Percentiles rank a stretch among this genome's conserved stretches.
These are phyloP conservation scores for Nyctibius bracteatus DNA, from an alignment of 2,113 vertebrate genomes.

Conservation along the genomic window DNA sequence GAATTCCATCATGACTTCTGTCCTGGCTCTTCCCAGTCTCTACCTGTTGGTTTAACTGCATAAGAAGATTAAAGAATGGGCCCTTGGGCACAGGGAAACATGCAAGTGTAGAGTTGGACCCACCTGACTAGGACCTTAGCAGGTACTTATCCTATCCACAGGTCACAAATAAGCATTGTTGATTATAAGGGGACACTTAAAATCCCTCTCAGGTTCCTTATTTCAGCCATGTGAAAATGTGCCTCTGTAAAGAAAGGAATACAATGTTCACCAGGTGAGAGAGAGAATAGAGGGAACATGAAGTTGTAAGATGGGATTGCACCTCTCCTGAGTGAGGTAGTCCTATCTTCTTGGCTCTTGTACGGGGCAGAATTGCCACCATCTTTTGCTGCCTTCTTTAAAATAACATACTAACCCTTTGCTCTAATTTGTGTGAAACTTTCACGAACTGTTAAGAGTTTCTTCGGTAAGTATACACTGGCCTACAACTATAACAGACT, in stretches of 20 bases:
- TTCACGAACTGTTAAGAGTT: not conserved
- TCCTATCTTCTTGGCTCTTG: not conserved
- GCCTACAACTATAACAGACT: not conserved
- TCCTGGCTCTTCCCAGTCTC: not conserved
- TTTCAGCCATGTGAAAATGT: not conserved
- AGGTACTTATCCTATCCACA: not conserved
- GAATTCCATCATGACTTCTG: not conserved
- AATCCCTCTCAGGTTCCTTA: not conserved
- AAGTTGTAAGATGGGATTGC: not conserved
- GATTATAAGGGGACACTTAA: not conserved
- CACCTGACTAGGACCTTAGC: not conserved
- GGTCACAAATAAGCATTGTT: not conserved
- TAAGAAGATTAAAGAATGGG: not conserved
- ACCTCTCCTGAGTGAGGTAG: not conserved
- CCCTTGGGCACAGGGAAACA: not conserved
- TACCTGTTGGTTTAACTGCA: not conserved
- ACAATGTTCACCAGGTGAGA: not conserved
- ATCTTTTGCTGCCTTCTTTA: not conserved
- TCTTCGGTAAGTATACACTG: not conserved
- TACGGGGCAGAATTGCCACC: not conserved
- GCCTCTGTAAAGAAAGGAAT: not conserved
- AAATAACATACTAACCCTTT: not conserved
- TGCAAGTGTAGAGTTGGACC: rapidly evolving
- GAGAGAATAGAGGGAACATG: not conserved
- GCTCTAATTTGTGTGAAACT: not conserved